Evolutionary conservation across 2,888 invertebrate species (phyloP).

Genomic region (Lissocephala sabroskyi): DNA sequence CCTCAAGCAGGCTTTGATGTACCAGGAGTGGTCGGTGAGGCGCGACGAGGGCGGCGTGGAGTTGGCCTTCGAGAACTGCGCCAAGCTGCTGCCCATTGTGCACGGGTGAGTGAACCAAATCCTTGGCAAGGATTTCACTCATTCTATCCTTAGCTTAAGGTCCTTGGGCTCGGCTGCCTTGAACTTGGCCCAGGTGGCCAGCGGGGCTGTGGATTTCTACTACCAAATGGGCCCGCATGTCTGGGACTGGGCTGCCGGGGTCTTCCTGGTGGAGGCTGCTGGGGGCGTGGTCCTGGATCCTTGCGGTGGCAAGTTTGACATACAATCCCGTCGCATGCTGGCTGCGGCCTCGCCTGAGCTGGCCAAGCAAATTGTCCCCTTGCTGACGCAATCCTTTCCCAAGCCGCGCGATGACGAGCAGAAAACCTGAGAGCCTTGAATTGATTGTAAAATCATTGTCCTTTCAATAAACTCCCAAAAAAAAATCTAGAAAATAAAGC

Average conservation of each 20-base stretch:
- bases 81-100: slow-evolving; percentile 7
- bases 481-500: background rate
- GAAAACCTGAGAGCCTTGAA: too few relatives aligned
- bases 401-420: slow-evolving; percentile 12
- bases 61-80: background rate
- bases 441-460: too few relatives aligned
- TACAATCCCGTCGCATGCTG: background rate
- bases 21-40: slow-evolving; percentile 5
- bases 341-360: background rate
- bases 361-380: slow-evolving; percentile 15
- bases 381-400: slow-evolving; percentile 13
- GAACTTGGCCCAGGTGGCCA: background rate
- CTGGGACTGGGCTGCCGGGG: background rate
- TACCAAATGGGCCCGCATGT: background rate
- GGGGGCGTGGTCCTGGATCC: background rate
- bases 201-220: background rate
- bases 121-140: background rate
- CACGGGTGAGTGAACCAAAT: slow-evolving; percentile 28
- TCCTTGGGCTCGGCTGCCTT: too few relatives aligned
- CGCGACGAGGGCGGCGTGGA: background rate
- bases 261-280: background rate
- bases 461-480: background rate
- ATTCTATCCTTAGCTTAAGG: too few relatives aligned
- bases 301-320: background rate
- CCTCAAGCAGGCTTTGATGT: slow-evolving; percentile 12